These are phyloP conservation scores for Mycogona germanica DNA, from an alignment of 2,888 invertebrate genomes.

Conservation along the genomic window DNA sequence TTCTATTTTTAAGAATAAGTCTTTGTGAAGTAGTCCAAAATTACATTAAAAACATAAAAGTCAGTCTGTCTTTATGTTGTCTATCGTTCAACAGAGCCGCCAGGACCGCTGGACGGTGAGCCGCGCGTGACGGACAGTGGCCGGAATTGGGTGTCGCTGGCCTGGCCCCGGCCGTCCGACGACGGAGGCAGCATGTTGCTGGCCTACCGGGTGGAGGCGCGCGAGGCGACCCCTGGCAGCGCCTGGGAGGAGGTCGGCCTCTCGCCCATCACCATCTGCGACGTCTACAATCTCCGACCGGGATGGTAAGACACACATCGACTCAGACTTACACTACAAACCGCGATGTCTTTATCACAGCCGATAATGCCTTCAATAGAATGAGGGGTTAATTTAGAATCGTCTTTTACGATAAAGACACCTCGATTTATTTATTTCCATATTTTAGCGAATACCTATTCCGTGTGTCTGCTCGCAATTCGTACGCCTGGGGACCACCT, in stretches of 20 bases:
- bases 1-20: no score
- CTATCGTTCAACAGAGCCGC: constrained; percentile 51
- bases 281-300: constrained; percentile 67
- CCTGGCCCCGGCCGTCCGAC: constrained; percentile 65
- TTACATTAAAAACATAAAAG: not conserved
- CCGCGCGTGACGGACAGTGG: constrained; percentile 70
- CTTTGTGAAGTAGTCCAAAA: not conserved
- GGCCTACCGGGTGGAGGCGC: constrained; percentile 69
- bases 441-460: constrained; percentile 65
- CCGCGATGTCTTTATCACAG: no score
- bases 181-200: constrained; percentile 57
- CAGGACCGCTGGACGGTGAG: constrained; percentile 60
- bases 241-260: constrained; percentile 70
- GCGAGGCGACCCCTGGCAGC: constrained; percentile 50
- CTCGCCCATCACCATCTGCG: constrained; percentile 63
- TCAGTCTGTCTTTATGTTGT: not conserved
- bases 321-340: no score
- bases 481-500: constrained; percentile 79
- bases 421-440: no score
- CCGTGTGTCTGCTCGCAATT: constrained; percentile 73
- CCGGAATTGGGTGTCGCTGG: constrained; percentile 65
- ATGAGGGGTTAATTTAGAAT: no score
- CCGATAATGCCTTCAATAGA: no score
- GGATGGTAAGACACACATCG: constrained; percentile 35
- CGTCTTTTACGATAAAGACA: no score